Conservation (phyloP, 2,113 vertebrate species). For the Pomatostomus ruficeps region DNA sequence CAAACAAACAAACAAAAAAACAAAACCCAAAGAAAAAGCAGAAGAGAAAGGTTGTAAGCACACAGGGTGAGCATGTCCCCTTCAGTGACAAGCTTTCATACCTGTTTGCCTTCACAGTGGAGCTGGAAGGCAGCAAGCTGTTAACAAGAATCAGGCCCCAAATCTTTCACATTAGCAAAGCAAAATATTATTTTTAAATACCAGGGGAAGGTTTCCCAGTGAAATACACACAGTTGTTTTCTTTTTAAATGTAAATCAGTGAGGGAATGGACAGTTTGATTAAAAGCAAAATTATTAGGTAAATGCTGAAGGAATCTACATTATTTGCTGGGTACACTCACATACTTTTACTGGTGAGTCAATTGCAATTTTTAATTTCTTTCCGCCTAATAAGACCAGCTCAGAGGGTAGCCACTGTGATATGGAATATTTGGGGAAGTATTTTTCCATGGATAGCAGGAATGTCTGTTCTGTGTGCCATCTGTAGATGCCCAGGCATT, state of each 20-base stretch:
- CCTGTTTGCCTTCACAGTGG: neutral
- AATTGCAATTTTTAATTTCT: slow-evolving; percentile 53
- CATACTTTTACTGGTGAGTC: slow-evolving; percentile 56
- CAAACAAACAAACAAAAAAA: no score
- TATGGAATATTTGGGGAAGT: slow-evolving; percentile 1
- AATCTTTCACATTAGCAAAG: neutral
- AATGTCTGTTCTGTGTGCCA: neutral
- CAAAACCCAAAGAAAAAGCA: neutral
- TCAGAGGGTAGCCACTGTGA: neutral
- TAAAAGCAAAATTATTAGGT: slow-evolving; percentile 62
- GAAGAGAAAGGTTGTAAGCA: neutral
- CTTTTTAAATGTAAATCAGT: slow-evolving; percentile 61
- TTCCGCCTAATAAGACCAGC: neutral
- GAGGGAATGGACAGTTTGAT: slow-evolving; percentile 50
- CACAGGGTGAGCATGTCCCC: neutral
- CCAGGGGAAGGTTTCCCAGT: neutral
- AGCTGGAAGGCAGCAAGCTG: neutral
- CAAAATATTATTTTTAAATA: slow-evolving; percentile 34
- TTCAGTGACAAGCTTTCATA: neutral
- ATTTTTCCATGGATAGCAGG: neutral
- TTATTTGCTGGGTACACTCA: slow-evolving; percentile 34
- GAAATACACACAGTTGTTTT: slow-evolving; percentile 52
- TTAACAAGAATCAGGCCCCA: neutral
- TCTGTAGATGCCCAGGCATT: neutral
- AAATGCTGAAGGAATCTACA: slow-evolving; percentile 38